Percentiles rank a stretch among this genome's conserved stretches.
Evolutionary conservation across 53 echinoderm and acorn worm genomes (phyloP).

Genomic region (Zoroaster sp.): DNA sequence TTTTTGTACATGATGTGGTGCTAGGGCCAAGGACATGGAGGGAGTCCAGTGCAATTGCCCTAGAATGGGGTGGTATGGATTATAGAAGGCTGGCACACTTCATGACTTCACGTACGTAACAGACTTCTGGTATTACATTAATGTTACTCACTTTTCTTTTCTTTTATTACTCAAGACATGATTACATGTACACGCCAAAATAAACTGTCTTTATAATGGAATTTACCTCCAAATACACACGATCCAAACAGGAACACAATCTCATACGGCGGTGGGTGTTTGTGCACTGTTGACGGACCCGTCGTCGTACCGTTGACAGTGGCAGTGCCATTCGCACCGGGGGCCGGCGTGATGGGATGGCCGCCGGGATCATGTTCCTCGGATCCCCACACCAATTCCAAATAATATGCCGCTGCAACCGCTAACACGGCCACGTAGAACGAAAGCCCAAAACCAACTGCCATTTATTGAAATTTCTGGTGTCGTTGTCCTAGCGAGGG

Average conservation of each 20-base stretch:
- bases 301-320: not conserved
- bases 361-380: constrained; percentile 10
- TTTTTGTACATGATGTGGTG: too few species aligned
- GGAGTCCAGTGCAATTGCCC: too few species aligned
- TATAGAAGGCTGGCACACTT: too few species aligned
- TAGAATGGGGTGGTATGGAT: too few species aligned
- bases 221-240: constrained; percentile 84
- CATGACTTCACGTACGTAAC: too few species aligned
- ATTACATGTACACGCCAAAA: too few species aligned
- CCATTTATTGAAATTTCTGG: not conserved
- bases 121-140: too few species aligned
- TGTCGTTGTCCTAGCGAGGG: too few species aligned
- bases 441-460: constrained; percentile 1
- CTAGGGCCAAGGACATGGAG: too few species aligned
- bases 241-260: constrained; percentile 80
- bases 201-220: not conserved
- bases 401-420: not conserved
- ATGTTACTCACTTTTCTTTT: too few species aligned
- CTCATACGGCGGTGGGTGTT: constrained; percentile 58
- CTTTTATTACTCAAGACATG: too few species aligned
- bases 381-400: not conserved
- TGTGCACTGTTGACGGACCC: not conserved
- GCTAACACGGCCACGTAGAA: constrained; percentile 35
- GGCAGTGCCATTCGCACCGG: not conserved
- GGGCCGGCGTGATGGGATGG: not conserved